Percentiles rank a stretch among this genome's conserved stretches.
phyloP scores from a whole-genome alignment of 2,113 vertebrate genomes.

The Mugil cephalus region DNA sequence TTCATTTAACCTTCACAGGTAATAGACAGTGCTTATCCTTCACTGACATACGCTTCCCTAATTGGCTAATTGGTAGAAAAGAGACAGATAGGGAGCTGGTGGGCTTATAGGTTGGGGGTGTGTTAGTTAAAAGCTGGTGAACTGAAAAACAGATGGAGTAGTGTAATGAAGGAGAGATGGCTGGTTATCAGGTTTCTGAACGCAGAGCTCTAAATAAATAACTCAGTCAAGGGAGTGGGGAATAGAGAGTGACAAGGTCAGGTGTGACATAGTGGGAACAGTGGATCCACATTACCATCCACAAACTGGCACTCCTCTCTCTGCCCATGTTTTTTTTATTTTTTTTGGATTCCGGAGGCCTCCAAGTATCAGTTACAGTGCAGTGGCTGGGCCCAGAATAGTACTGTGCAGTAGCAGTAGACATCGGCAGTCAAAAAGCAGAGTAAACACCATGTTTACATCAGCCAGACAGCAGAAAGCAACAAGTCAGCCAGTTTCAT shows the following conservation, averaged over 20 bases:
- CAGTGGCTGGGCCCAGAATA: neutral
- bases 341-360: too few relatives aligned
- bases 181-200: constrained; percentile 42
- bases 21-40: constrained; percentile 43
- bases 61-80: constrained; percentile 50
- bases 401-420: too few relatives aligned
- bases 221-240: constrained; percentile 16
- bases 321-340: neutral
- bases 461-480: neutral
- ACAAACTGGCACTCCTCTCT: neutral
- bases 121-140: constrained; percentile 38
- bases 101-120: neutral
- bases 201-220: constrained; percentile 19
- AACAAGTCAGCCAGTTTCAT: neutral
- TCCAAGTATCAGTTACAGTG: neutral
- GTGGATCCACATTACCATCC: neutral
- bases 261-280: neutral
- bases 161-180: constrained; percentile 33
- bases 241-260: constrained; percentile 40
- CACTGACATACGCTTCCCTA: constrained; percentile 33
- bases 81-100: constrained; percentile 15
- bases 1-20: constrained; percentile 39
- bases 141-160: constrained; percentile 21
- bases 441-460: neutral
- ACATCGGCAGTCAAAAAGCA: neutral